Conservation (phyloP, 2,113 vertebrate genomes). For the Carassius gibelio region DNA sequence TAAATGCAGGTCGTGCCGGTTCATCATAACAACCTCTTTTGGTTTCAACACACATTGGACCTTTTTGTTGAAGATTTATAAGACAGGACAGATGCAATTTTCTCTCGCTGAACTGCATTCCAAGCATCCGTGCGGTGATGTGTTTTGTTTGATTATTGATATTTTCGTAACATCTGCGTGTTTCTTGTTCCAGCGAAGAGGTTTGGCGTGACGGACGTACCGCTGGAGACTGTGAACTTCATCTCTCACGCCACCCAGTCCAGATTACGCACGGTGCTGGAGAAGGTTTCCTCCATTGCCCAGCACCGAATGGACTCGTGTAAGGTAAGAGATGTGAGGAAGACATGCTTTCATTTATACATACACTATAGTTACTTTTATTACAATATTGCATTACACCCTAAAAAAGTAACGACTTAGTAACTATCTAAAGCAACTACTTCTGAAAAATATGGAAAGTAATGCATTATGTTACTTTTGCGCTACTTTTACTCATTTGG, state of each 20-base stretch:
- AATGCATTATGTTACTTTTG: not conserved
- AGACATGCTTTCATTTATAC: not conserved
- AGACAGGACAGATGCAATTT: constrained; percentile 24
- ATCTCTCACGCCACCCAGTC: constrained; percentile 85
- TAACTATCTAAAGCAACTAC: too few species aligned
- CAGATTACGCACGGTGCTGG: constrained; percentile 81
- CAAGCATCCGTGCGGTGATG: not conserved
- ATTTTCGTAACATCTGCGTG: constrained; percentile 42
- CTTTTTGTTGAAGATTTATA: constrained; percentile 35
- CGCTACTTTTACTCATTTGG: not conserved
- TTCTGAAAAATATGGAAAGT: not conserved
- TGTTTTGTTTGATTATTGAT: constrained; percentile 20
- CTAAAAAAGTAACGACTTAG: not conserved
- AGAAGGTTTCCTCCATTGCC: constrained; percentile 84
- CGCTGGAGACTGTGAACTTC: constrained; percentile 83
- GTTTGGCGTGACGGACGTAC: constrained; percentile 84
- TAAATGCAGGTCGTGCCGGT: constrained; percentile 6
- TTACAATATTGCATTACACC: too few species aligned
- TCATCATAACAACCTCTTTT: constrained; percentile 13
- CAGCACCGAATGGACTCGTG: constrained; percentile 84
- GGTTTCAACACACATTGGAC: constrained; percentile 18
- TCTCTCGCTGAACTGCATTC: not conserved
- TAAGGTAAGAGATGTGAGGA: constrained; percentile 72
- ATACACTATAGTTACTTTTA: not conserved
- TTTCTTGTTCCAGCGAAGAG: constrained; percentile 75